Evolutionary conservation across 1,140 invertebrate genomes (phyloP), one percentile per base, ranked within the genome.

Genomic region (Bombus turneri): DNA sequence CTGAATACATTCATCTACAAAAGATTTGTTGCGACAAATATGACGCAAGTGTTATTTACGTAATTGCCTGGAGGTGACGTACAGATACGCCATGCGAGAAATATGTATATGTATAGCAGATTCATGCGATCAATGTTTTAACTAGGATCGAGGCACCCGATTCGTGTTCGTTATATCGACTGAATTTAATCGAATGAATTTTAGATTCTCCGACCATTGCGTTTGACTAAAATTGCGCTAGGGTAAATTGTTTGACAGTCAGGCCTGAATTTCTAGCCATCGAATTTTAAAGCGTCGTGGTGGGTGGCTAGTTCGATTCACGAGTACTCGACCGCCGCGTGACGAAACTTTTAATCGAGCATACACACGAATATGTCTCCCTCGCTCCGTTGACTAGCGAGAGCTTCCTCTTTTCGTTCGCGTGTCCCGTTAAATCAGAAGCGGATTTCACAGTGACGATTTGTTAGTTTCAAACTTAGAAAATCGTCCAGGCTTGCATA

Each of bases 261-360:
- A 31, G 64, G 64, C 64, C 64, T 62, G 64, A 66, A 66, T 66
- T 34, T 66, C 64, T 66, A 18, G n/a, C 62, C 62, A 31, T 66
- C 64, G 64, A 66, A 66, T 66, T 66, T 66, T 66, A 66, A 66
- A 66, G 64, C 31, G n/a, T 18, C n/a, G n/a, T 34, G 64, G n/a
- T 31, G 64, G 64, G n/a, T 66, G 64, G 64, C 64, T 66, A 66
- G 64, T 66, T 66, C 64, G 64, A 66, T 66, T 66, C 64, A 66
- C 64, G 64, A 66, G n/a, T 31, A 66, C 64, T 66, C 64, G 64
- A 66, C 64, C 64, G 64, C 64, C 64, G 47, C 47, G 64, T 66
- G 64, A 66, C 64, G 64, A 66, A 66, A 66, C 64, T 66, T 66
- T 66, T 66, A 66, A 66, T 66, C 64, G 64, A 66, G 64, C 64